Conservation (phyloP, 2,797 vertebrate species). For the Darevskia nairensis region DNA sequence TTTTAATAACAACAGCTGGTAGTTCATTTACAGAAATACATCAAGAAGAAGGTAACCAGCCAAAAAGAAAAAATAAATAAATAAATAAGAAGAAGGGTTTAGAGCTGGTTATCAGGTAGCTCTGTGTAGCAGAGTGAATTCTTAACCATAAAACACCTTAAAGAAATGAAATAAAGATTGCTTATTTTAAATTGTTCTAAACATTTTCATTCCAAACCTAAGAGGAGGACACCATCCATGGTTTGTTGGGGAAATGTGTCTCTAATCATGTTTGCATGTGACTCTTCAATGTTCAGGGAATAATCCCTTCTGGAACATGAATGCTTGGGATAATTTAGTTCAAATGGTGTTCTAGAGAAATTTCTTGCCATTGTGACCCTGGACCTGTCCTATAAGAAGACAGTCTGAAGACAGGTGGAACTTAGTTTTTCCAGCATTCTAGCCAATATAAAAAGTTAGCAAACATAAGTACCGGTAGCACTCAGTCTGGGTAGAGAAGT, state of each 20-base stretch:
- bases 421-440: no score
- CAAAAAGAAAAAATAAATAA: not conserved
- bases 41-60: not conserved
- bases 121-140: not conserved
- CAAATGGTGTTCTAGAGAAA: no score
- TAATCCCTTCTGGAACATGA: no score
- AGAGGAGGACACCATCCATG: not conserved
- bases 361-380: no score
- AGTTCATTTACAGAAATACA: conserved; percentile 28
- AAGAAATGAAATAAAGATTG: not conserved
- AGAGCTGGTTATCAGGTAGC: not conserved
- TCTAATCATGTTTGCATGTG: no score
- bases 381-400: no score
- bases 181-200: not conserved
- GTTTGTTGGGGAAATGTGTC: not conserved
- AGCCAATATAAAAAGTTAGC: no score
- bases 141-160: not conserved
- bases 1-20: conserved; percentile 12
- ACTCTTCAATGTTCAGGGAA: no score
- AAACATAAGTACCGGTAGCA: no score
- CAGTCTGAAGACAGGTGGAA: no score
- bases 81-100: not conserved
- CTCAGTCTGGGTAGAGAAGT: no score
- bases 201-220: not conserved
- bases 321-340: no score